These are phyloP conservation scores for Molothrus ater DNA, from an alignment of 2,797 vertebrate genomes.

Conservation along the genomic window DNA sequence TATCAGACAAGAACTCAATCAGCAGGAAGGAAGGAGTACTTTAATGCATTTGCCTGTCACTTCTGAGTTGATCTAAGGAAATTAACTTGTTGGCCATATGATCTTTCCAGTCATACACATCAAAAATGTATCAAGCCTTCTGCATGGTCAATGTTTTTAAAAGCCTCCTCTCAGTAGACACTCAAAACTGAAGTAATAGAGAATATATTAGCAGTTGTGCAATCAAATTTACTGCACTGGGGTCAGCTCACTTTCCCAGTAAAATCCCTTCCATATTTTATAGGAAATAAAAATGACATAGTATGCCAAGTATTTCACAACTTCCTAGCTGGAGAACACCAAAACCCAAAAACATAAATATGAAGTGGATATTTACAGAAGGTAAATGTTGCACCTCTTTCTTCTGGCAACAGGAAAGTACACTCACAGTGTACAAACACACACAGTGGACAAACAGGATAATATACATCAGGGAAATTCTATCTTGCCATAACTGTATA, in stretches of 20 bases:
- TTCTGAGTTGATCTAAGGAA: not conserved
- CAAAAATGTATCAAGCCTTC: not conserved
- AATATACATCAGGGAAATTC: not conserved
- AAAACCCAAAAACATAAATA: not conserved
- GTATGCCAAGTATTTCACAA: not conserved
- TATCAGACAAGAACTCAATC: not conserved
- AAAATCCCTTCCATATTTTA: not conserved
- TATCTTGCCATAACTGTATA: not conserved
- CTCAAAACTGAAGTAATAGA: not conserved
- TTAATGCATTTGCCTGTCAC: not conserved
- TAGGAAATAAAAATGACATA: not conserved
- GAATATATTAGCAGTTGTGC: not conserved
- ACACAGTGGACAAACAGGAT: not conserved
- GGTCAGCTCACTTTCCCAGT: not conserved
- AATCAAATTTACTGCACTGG: not conserved
- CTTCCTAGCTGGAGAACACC: not conserved
- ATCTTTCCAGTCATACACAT: not conserved
- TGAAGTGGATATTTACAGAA: not conserved
- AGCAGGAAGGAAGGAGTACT: not conserved
- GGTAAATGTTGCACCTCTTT: not conserved
- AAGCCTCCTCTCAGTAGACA: not conserved
- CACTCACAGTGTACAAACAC: not conserved
- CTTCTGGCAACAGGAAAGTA: not conserved
- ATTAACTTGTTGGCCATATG: not conserved
- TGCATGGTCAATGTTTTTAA: not conserved